Evolutionary conservation across 2,888 invertebrate species (phyloP).

Genomic region (Noctua comes): DNA sequence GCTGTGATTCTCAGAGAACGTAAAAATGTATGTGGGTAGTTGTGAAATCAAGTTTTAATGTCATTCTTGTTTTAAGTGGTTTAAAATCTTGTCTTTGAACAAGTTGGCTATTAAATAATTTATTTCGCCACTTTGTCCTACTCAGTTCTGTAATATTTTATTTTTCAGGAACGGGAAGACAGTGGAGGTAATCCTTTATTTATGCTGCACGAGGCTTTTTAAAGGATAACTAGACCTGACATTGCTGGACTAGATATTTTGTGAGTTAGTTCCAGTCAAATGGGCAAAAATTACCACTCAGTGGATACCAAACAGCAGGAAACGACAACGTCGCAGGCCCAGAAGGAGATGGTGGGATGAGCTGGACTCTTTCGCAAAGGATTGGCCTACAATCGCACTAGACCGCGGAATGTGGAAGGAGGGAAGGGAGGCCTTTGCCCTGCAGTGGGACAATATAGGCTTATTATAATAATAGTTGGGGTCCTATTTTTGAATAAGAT

Average conservation of each 20-base stretch:
- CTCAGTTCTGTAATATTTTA: not conserved
- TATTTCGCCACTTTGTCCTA: not conserved
- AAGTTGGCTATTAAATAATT: slow-evolving; percentile 23
- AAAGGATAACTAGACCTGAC: not conserved
- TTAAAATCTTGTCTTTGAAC: slow-evolving; percentile 17
- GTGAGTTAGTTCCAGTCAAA: too few species aligned
- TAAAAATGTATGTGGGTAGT: slow-evolving; percentile 26
- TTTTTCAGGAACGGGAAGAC: slow-evolving; percentile 16
- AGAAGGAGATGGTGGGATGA: too few species aligned
- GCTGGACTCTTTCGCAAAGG: too few species aligned
- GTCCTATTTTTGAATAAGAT: not conserved
- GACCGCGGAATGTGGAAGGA: too few species aligned
- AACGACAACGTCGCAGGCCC: too few species aligned
- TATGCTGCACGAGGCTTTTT: not conserved
- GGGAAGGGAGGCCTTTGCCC: too few species aligned
- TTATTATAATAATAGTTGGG: too few species aligned
- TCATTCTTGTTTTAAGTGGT: slow-evolving; percentile 31
- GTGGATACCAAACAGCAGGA: too few species aligned
- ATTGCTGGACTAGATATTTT: not conserved
- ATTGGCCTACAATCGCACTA: too few species aligned
- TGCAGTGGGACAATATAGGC: too few species aligned
- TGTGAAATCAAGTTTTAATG: slow-evolving; percentile 36
- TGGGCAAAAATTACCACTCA: too few species aligned
- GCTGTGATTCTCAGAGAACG: slow-evolving; percentile 25
- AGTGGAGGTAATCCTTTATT: slow-evolving; percentile 1